Evolutionary conservation across 2,888 invertebrate genomes (phyloP), one percentile per base, ranked within the genome.

Genomic region (Alcis repandata): DNA sequence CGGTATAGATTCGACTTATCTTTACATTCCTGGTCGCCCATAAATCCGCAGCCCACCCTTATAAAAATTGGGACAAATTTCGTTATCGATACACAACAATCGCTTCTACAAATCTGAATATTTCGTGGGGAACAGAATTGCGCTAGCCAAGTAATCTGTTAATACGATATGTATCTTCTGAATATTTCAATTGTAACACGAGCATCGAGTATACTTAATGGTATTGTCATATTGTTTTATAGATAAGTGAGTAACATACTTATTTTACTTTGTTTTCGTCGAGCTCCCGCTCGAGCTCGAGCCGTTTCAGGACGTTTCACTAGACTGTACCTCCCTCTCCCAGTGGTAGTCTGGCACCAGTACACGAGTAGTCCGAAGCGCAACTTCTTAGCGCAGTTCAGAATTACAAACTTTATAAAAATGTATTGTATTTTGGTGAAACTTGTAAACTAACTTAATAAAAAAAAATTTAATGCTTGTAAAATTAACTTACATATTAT

Each of bases 1-100:
- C 32, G n/a, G n/a, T n/a, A 56, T 51, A 43, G 67, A 41, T 52
- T 60, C 41, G 8, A 41, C 48, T 59, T 36, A 19, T 36, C n/a
- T 51, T 53, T 43, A 33, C 41, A 40, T 17, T 51, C 32, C 53
- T 54, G 49, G 51, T 20, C 60, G 57, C n/a, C 19, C 56, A 41
- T 65, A 60, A 65, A 60, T 65, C 43, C 52, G 57, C 43, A 60
- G 46, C 54, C 51, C 59, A 56, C 20, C 38, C 10, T 19, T 52
- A 54, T 43, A 19, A 57, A 53, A 57, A 38, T 13, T 49, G 49
- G 54, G 20, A 58, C 53, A 43, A 13, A 54, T 41, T 54, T 19
- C 11, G 48, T 19, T 57, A 57, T 52, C 52, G 38, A 45, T 53
- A 56, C 48, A 65, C 45, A 45, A 45, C 49, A 40, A 51, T 59